Evolutionary conservation across 2,888 invertebrate genomes (phyloP).

Genomic region (Leucoptera coffeella): DNA sequence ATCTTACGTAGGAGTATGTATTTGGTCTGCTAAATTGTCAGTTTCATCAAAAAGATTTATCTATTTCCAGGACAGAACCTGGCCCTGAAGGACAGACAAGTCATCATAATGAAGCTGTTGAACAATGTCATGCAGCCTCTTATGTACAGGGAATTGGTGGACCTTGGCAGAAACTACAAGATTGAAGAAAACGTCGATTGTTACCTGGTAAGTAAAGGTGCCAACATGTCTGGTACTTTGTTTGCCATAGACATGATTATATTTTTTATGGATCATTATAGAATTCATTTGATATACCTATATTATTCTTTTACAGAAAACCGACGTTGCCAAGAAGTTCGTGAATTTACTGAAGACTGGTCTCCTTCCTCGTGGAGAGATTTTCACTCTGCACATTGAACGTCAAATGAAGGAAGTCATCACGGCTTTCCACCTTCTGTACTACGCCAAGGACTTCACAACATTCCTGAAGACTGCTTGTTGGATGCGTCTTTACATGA

Average conservation of each 20-base stretch:
- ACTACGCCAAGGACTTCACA: constrained; percentile 45
- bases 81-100: constrained; percentile 34
- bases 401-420: constrained; percentile 45
- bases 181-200: constrained; percentile 28
- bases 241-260: no score
- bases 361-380: constrained; percentile 47
- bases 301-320: constrained; percentile 36
- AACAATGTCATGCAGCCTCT: constrained; percentile 43
- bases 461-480: constrained; percentile 43
- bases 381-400: constrained; percentile 42
- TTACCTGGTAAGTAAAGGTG: constrained; percentile 25
- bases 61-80: no score
- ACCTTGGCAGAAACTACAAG: constrained; percentile 29
- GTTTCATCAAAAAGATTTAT: constrained; percentile 3
- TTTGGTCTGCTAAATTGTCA: constrained; percentile 1
- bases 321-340: constrained; percentile 53
- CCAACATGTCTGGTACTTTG: no score
- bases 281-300: constrained; percentile 3
- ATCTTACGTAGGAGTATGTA: no score
- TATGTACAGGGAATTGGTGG: constrained; percentile 37
- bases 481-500: constrained; percentile 45
- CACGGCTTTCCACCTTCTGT: constrained; percentile 45
- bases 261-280: neutral
- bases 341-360: constrained; percentile 45
- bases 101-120: constrained; percentile 39